Evolutionary conservation across 2,113 vertebrate genomes (phyloP).

Genomic region (Eudyptes chrysolophus): DNA sequence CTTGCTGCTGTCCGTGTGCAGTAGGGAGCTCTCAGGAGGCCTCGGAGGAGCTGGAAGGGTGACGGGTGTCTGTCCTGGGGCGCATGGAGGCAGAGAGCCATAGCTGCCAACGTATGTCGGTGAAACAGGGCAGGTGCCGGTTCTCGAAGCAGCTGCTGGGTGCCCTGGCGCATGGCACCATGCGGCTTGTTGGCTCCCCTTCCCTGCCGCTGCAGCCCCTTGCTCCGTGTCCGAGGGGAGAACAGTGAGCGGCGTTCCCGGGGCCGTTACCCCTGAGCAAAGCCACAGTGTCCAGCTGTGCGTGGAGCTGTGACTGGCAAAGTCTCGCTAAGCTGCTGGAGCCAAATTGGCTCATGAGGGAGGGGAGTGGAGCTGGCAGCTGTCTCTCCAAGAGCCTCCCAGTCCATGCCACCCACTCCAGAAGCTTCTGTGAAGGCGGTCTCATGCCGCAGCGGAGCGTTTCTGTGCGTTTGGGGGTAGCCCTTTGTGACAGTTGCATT

Average conservation of each 20-base stretch:
- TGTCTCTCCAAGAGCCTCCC: not conserved
- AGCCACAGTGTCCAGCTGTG: not conserved
- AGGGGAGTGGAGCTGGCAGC: not conserved
- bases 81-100: not conserved
- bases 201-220: not conserved
- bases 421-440: not conserved
- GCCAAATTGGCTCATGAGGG: not conserved
- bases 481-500: not conserved
- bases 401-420: not conserved
- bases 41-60: not conserved
- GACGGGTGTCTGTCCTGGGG: not conserved
- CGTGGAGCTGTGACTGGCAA: not conserved
- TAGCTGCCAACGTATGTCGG: rapidly evolving
- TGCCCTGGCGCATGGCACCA: rapidly evolving
- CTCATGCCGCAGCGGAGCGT: rapidly evolving
- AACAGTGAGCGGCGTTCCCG: rapidly evolving
- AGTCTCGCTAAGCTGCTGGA: not conserved
- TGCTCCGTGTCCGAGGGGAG: not conserved
- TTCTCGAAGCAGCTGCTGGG: not conserved
- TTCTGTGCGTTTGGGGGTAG: not conserved
- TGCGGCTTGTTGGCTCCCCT: not conserved
- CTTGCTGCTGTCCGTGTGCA: not conserved
- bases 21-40: not conserved
- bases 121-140: not conserved
- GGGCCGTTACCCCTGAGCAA: not conserved